Evolutionary conservation across 2,888 invertebrate genomes (phyloP).

Genomic region (Chloromyia formosa): DNA sequence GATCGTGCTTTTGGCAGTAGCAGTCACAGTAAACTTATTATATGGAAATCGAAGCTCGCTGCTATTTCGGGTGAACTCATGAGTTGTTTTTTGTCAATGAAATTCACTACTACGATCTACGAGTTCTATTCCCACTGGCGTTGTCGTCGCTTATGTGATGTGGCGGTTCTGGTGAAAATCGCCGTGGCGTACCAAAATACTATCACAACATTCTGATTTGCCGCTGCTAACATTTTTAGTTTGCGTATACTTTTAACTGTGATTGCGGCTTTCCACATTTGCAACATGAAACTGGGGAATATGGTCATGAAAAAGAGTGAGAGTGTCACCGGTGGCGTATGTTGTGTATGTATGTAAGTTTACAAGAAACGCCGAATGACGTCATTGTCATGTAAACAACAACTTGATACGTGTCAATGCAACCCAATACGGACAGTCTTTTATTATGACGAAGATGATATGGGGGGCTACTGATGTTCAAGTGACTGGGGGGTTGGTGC

Average conservation of each 20-base stretch:
- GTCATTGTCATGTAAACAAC: conserved; percentile 8
- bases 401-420: conserved; percentile 15
- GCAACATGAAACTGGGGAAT: background rate
- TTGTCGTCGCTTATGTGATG: background rate
- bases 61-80: background rate
- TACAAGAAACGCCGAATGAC: background rate
- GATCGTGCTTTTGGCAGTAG: background rate
- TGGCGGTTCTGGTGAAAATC: background rate
- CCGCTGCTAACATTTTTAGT: too few species aligned
- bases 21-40: background rate
- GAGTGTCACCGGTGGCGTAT: background rate
- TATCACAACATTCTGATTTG: too few species aligned
- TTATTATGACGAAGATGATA: background rate
- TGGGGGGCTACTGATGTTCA: background rate
- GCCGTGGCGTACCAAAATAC: too few species aligned
- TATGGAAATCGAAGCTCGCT: background rate
- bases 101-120: background rate
- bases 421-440: background rate
- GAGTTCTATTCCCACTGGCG: background rate
- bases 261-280: too few species aligned
- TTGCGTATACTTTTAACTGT: too few species aligned
- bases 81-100: conserved; percentile 6
- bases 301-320: background rate
- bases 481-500: too few species aligned
- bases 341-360: background rate